phyloP scores from a whole-genome alignment of 2,797 vertebrate species.

The Myotis pilosus region DNA sequence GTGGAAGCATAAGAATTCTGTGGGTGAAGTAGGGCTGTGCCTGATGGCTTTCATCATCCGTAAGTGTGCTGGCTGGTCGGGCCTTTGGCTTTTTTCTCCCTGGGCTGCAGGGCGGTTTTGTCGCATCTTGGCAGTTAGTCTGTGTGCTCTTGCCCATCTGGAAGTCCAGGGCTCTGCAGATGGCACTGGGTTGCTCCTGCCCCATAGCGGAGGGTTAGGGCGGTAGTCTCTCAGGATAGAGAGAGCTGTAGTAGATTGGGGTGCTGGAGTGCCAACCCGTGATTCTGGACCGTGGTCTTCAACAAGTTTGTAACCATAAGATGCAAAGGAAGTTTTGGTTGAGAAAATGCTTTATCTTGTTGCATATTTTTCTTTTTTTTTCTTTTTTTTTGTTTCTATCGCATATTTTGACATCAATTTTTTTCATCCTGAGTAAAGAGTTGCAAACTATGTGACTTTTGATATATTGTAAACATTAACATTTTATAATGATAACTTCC shows the following conservation, averaged over 20 bases:
- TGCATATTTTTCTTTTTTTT: not conserved
- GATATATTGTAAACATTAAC: not conserved
- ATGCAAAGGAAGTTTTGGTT: not conserved
- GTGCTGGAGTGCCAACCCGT: no score
- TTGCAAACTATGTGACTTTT: not conserved
- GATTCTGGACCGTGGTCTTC: not conserved
- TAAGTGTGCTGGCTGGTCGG: not conserved
- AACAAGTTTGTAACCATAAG: not conserved
- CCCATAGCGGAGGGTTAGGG: accelerated
- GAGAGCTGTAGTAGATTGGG: not conserved
- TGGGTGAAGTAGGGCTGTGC: not conserved
- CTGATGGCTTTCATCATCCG: not conserved
- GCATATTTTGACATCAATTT: not conserved
- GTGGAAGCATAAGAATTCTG: not conserved
- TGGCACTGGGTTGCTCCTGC: not conserved
- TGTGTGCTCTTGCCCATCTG: not conserved
- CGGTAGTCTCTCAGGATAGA: not conserved
- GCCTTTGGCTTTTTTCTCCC: not conserved
- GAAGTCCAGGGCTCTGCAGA: not conserved
- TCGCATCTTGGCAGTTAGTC: not conserved
- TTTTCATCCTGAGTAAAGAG: not conserved
- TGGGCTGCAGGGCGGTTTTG: not conserved
- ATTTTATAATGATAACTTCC: not conserved
- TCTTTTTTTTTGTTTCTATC: not conserved
- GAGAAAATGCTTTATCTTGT: not conserved